A percentile compares a stretch with the other conserved stretches of the same genome.
Evolutionary conservation across 2,797 vertebrate species (phyloP).

Genomic region (Takifugu rubripes): DNA sequence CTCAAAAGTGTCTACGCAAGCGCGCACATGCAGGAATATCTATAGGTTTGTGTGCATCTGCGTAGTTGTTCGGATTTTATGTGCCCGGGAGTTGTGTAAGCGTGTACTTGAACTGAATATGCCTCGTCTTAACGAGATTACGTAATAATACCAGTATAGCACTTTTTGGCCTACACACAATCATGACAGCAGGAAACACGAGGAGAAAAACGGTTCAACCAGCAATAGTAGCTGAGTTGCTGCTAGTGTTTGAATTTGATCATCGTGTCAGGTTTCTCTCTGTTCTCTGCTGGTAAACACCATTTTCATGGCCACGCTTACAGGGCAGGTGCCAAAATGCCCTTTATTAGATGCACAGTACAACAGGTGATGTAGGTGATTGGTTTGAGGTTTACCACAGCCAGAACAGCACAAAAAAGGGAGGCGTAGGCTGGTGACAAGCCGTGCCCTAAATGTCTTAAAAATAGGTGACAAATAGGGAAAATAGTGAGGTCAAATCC

Average conservation of each 20-base stretch:
- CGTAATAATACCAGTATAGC: constrained; percentile 24
- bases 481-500: constrained; percentile 57
- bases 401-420: constrained; percentile 14
- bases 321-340: too few species aligned
- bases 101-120: constrained; percentile 24
- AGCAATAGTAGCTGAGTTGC: background rate
- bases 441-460: constrained; percentile 51
- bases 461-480: constrained; percentile 72
- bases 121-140: constrained; percentile 32
- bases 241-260: too few species aligned
- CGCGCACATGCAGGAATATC: constrained; percentile 24
- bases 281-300: background rate
- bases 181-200: constrained; percentile 11
- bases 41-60: constrained; percentile 31
- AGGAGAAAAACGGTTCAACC: constrained; percentile 4
- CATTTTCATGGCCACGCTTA: constrained; percentile 2
- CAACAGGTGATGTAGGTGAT: background rate
- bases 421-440: constrained; percentile 39
- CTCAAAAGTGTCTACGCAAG: constrained; percentile 36
- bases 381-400: background rate
- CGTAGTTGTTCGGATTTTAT: constrained; percentile 22
- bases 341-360: too few species aligned
- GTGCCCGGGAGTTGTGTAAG: constrained; percentile 25
- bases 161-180: constrained; percentile 14
- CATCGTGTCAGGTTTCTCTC: background rate